These are phyloP conservation scores for Eristalinus sepulchralis DNA, from an alignment of 2,888 invertebrate genomes.

Conservation along the genomic window DNA sequence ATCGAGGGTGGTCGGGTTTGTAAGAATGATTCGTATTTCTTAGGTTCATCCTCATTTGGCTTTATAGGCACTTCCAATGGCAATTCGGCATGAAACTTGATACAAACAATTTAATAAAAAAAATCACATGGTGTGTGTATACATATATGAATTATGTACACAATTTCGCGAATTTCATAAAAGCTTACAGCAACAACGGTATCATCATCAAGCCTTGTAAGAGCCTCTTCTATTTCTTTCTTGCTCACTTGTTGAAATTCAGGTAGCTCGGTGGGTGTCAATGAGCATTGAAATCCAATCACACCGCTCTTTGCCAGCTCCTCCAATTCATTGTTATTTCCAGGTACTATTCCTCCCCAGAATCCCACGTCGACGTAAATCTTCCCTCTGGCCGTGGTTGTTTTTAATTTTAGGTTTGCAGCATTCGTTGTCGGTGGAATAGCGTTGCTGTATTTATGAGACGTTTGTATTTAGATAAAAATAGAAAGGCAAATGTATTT, in stretches of 20 bases:
- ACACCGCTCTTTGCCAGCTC: constrained; percentile 85
- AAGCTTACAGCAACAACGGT: constrained; percentile 85
- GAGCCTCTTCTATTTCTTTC: constrained; percentile 83
- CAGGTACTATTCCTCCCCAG: constrained; percentile 90
- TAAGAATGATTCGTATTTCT: constrained; percentile 85
- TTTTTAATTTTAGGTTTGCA: constrained; percentile 84
- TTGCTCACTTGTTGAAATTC: constrained; percentile 85
- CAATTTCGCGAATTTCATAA: not conserved
- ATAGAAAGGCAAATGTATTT: not conserved
- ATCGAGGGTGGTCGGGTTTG: constrained; percentile 85
- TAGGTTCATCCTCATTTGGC: constrained; percentile 81
- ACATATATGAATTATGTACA: constrained; percentile 72
- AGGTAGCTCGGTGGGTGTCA: constrained; percentile 86
- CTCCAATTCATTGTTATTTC: constrained; percentile 83
- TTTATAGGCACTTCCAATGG: constrained; percentile 80
- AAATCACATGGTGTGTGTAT: not conserved
- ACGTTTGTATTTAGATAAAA: not conserved
- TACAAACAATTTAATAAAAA: not conserved
- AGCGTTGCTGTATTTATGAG: constrained; percentile 83
- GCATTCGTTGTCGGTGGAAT: constrained; percentile 87
- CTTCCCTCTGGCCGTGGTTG: constrained; percentile 83
- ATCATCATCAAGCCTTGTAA: constrained; percentile 83
- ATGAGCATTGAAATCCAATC: constrained; percentile 88
- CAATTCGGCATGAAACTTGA: constrained; percentile 87
- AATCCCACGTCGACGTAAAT: constrained; percentile 87